A percentile compares a stretch with the other conserved stretches of the same genome.
Evolutionary conservation across 2,113 vertebrate genomes (phyloP).

Genomic region (Hemibagrus wyckioides): DNA sequence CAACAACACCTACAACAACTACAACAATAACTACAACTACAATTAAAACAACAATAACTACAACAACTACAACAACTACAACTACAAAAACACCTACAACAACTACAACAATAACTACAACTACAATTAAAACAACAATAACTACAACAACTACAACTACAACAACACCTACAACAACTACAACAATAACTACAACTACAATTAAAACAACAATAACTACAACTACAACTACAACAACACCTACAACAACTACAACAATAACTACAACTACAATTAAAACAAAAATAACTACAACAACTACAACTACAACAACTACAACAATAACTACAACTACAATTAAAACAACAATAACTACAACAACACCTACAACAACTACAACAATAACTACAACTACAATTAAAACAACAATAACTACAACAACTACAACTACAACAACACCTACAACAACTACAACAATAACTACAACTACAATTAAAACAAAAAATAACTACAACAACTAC

Average conservation of each 20-base stretch:
- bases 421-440: neutral
- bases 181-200: too few relatives aligned
- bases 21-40: neutral
- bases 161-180: neutral
- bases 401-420: neutral
- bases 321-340: neutral
- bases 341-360: too few relatives aligned
- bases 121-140: neutral
- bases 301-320: neutral
- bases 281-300: neutral
- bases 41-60: neutral
- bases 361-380: neutral
- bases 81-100: too few relatives aligned
- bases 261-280: neutral
- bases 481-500: too few relatives aligned
- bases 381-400: neutral
- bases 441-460: neutral
- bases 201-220: too few relatives aligned
- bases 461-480: neutral
- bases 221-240: neutral
- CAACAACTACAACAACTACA: neutral
- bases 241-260: neutral
- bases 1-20: too few relatives aligned
- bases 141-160: neutral
- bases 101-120: neutral